Conservation (phyloP, 2,113 vertebrate genomes). For the Cervus canadensis region DNA sequence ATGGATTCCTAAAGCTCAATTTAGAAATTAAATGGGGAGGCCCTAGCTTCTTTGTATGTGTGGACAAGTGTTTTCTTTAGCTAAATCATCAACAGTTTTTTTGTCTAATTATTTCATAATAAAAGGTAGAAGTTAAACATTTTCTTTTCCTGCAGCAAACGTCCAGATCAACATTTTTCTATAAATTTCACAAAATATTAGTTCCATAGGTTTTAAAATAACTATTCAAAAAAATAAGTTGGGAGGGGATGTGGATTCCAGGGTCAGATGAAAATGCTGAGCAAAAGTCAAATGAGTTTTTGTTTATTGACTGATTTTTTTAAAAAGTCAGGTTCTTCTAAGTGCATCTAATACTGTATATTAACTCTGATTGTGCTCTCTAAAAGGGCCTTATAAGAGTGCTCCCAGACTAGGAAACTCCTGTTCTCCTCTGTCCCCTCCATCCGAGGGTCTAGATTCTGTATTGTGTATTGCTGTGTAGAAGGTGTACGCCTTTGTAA, state of each 20-base stretch:
- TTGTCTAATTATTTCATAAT: background rate
- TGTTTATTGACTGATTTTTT: background rate
- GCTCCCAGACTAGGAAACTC: background rate
- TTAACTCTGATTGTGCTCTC: background rate
- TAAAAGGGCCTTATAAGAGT: background rate
- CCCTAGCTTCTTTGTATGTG: background rate
- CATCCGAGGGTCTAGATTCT: background rate
- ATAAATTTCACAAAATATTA: background rate
- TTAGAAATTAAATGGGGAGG: background rate
- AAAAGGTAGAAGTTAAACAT: background rate
- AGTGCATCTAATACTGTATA: background rate
- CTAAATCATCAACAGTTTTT: background rate
- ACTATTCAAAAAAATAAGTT: background rate
- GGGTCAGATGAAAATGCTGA: background rate
- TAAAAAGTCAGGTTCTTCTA: background rate
- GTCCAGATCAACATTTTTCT: background rate
- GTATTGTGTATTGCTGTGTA: background rate
- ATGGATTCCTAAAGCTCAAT: background rate
- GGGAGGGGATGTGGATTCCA: background rate
- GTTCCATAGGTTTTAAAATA: slow-evolving; percentile 16
- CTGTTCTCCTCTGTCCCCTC: background rate
- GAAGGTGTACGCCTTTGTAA: background rate
- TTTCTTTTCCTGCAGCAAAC: slow-evolving; percentile 8
- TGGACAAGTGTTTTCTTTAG: slow-evolving; percentile 19
- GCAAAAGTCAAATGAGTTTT: background rate